Evolutionary conservation across 2,797 vertebrate genomes (phyloP).

Genomic region (Anguilla obscura): DNA sequence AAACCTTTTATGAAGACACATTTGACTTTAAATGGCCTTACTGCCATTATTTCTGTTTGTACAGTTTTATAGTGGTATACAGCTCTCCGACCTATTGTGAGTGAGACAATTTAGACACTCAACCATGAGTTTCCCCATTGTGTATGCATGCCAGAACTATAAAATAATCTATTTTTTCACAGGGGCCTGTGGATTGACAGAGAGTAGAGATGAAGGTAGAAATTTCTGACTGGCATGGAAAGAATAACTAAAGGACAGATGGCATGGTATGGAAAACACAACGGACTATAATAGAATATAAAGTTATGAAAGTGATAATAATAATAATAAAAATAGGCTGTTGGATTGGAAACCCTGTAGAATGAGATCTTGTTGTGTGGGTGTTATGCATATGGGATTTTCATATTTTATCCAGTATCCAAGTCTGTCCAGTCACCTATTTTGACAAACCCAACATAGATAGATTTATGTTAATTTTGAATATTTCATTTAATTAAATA

Average conservation of each 20-base stretch:
- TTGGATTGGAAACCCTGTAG: not conserved
- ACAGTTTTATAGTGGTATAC: not conserved
- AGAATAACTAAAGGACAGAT: not conserved
- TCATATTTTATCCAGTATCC: not conserved
- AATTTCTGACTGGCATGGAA: not conserved
- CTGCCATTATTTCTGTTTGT: not conserved
- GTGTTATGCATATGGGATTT: not conserved
- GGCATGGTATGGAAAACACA: not conserved
- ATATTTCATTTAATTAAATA: no score
- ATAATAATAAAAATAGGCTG: not conserved
- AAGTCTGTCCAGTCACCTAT: not conserved
- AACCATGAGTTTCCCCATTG: not conserved
- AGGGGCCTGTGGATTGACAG: not conserved
- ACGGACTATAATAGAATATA: not conserved
- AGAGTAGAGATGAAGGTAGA: not conserved
- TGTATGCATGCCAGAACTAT: not conserved
- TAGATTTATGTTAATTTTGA: not conserved
- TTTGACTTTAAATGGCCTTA: not conserved
- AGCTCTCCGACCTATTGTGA: not conserved
- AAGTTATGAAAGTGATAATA: not conserved
- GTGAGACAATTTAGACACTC: not conserved
- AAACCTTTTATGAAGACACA: not conserved
- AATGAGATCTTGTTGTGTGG: not conserved
- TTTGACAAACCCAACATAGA: not conserved
- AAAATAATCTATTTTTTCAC: not conserved